Percentiles rank a stretch among this genome's conserved stretches.
These are phyloP conservation scores for Hetaerina americana DNA, from an alignment of 1,140 invertebrate genomes.

Conservation along the genomic window DNA sequence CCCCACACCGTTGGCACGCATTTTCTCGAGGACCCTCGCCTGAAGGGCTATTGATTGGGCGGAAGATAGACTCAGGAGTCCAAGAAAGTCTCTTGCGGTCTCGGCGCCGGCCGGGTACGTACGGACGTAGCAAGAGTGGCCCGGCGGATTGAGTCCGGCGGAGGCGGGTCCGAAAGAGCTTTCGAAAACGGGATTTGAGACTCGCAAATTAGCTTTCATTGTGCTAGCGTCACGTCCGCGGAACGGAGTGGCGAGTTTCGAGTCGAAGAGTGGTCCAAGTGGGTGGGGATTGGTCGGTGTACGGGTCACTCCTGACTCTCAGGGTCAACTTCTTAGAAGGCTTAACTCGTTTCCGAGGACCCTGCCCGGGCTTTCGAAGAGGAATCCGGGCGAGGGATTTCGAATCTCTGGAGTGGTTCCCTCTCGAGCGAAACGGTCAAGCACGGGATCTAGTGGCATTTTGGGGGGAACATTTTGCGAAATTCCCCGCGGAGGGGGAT, in stretches of 20 bases:
- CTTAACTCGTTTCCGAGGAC: not conserved
- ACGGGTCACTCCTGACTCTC: too few species aligned
- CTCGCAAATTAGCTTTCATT: not conserved
- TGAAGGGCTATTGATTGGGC: not conserved
- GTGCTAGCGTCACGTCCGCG: not conserved
- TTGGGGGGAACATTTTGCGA: too few species aligned
- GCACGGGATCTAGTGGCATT: too few species aligned
- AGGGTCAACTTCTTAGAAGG: not conserved
- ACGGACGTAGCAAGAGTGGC: too few species aligned
- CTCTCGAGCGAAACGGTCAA: too few species aligned
- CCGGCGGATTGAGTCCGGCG: not conserved
- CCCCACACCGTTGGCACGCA: not conserved
- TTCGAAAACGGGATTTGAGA: not conserved
- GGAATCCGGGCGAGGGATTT: too few species aligned
- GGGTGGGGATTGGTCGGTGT: not conserved
- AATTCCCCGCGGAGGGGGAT: too few species aligned
- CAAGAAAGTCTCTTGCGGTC: not conserved
- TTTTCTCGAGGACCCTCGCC: not conserved
- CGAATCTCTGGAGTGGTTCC: too few species aligned
- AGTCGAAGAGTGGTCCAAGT: not conserved
- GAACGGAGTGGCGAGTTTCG: not conserved
- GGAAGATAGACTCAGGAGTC: not conserved
- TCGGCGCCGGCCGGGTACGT: too few species aligned
- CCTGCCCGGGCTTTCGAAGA: too few species aligned
- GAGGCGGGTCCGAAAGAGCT: not conserved